Base-by-base conservation (phyloP, 2,113 vertebrate species). In the Aix galericulata region DNA sequence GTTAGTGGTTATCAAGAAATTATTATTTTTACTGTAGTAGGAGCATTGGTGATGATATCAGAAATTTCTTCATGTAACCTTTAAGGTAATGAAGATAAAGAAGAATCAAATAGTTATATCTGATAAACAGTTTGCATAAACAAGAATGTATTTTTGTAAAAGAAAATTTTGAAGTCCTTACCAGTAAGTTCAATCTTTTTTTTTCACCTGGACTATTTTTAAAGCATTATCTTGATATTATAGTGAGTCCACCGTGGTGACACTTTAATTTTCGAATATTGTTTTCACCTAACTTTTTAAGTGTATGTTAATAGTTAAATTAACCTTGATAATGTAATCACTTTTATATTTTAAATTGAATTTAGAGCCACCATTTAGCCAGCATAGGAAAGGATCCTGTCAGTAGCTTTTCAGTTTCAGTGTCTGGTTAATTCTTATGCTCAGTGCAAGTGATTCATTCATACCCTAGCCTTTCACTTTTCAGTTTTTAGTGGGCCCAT, bases 401-500 rank as follows among this genome's bases (percentile, higher is more conserved):
- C 32, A 59, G 62, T 91, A 77, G 34, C 16, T 16, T 60, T 74
- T 68, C 86, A 84, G 34, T 80, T 88, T 95, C 1, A 2, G 29
- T 94, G 46, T 88, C 80, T 89, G 82, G 36, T 96, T 94, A 92
- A 92, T 95, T 97, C 55, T 91, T 67, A 64, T 13, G 44, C 42
- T 96, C 48, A 53, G 68, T 88, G 23, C 20, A 93, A 91, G 63
- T 73, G 82, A 89, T 81, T 31, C 68, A 58, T 95, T 73, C 67
- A 66, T 91, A 94, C 27, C 32, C 38, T 63, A 80, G 80, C 50
- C 74, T 82, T 92, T 77, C 82, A 34, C 64, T 96, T 97, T 95
- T 94, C 80, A 94, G 4, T 76, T 84, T 97, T 96, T 91, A 96
- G 80, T 84, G 34, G 29, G 55, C 21, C 38, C 76, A 86, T 97